Evolutionary conservation across 2,888 invertebrate genomes (phyloP), one percentile per base, ranked within the genome.

Genomic region (Andrena minutula): DNA sequence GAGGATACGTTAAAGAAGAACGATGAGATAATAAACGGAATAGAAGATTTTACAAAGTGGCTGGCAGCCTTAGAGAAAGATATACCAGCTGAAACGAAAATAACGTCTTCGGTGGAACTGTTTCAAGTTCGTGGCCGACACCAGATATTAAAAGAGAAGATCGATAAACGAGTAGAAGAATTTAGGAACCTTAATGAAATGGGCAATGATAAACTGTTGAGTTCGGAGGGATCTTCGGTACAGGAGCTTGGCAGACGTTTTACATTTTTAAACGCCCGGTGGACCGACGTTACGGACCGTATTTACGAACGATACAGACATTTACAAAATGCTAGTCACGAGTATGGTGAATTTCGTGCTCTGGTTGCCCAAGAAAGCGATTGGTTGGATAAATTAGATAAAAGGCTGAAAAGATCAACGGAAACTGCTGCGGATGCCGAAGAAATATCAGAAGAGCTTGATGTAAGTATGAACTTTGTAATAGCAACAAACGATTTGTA

Each of bases 401-500:
- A 97, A 76, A 96, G 97, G 84, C 95, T 98, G 88, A 95, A 95
- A 79, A 95, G 96, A 88, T 96, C 96, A 58, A 96, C 96, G 2
- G 95, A 96, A 89, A 95, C 95, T 92, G 96, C 96, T 80, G 97
- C 97, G 47, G 99, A 99, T 94, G 98, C 98, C 1, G 98, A 99
- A 94, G 98, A 98, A 94, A 97, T 98, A 86, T 97, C 98, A 49
- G 98, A 98, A 92, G 97, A 98, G 92, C 95, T 98, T 58, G 98
- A 98, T 94, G 97, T 97, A 93, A 95, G 95, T 95, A 61, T 16
- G 68, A 64, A 81, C 49, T 28, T 68, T 47, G 47, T 63, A 28
- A 56, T 20, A n/a, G 0, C 49, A 16, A 2, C 26, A 7, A 73
- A 68, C 61, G 26, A 76, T 65, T 49, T 16, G 47, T 26, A 61